Conservation (phyloP, 2,888 invertebrate species). For the Latheticus oryzae region DNA sequence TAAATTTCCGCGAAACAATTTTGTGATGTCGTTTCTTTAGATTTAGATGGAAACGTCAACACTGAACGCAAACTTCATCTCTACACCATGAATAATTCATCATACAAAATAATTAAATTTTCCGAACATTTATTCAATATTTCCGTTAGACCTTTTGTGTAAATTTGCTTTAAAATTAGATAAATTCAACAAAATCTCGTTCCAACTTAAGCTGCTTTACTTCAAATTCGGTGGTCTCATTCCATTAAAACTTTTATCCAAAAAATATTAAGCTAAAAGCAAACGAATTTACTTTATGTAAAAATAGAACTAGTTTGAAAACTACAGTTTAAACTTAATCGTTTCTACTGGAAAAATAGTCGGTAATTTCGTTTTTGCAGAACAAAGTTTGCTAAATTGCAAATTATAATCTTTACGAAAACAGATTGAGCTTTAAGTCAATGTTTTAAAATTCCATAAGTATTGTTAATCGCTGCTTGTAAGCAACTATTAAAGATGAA, state of each 20-base stretch:
- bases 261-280: conserved; percentile 25
- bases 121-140: conserved; percentile 16
- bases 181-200: conserved; percentile 16
- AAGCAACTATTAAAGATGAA: conserved; percentile 16
- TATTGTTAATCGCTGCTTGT: not conserved
- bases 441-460: too few relatives aligned
- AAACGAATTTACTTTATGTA: too few relatives aligned
- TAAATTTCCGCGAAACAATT: too few relatives aligned
- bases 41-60: too few relatives aligned
- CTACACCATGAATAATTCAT: conserved; percentile 6
- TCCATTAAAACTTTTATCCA: conserved; percentile 19
- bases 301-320: conserved; percentile 11
- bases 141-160: conserved; percentile 14
- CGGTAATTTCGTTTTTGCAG: too few relatives aligned
- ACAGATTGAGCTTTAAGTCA: too few relatives aligned
- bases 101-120: conserved; percentile 7
- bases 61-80: not conserved
- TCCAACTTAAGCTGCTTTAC: conserved; percentile 3
- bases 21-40: too few relatives aligned
- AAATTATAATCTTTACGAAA: conserved; percentile 1
- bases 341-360: too few relatives aligned
- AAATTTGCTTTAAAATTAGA: conserved; percentile 25
- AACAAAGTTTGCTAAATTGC: too few relatives aligned
- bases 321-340: conserved; percentile 7
- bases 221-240: conserved; percentile 10